These are phyloP conservation scores for Aurelia aurita complex sp. Pacific DNA, from an alignment of 30 jellyfish, hydroid and myxozoan genomes.

Conservation along the genomic window DNA sequence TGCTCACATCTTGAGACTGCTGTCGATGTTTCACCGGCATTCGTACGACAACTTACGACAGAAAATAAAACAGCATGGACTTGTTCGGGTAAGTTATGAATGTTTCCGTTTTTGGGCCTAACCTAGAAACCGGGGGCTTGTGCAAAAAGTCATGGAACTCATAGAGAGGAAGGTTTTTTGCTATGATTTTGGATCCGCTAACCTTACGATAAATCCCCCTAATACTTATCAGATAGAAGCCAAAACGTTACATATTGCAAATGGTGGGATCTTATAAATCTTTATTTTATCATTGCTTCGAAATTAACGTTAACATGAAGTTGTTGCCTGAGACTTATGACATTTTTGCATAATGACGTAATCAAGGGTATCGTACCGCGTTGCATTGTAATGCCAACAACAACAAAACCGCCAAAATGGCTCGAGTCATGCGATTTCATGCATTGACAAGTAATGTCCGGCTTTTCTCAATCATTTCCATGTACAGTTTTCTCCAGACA, in stretches of 20 bases:
- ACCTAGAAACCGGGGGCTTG: not conserved
- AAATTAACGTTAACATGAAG: no score
- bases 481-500: no score
- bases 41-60: slow-evolving; percentile 65
- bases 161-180: no score
- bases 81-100: slow-evolving; percentile 65
- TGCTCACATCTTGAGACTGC: slow-evolving; percentile 83
- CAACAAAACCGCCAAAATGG: slow-evolving; percentile 64
- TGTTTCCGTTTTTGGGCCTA: slow-evolving; percentile 13
- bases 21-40: slow-evolving; percentile 90
- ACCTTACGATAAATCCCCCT: no score
- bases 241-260: no score
- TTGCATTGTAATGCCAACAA: slow-evolving; percentile 37
- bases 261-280: no score
- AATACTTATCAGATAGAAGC: no score
- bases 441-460: not conserved
- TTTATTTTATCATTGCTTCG: no score
- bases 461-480: no score
- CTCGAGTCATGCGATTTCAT: not conserved
- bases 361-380: not conserved
- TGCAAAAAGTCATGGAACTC: no score
- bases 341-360: slow-evolving; percentile 19
- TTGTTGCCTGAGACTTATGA: not conserved
- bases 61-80: slow-evolving; percentile 80
- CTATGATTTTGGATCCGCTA: no score